Evolutionary conservation across 2,797 vertebrate species (phyloP).

Genomic region (Sebastes nivosus): DNA sequence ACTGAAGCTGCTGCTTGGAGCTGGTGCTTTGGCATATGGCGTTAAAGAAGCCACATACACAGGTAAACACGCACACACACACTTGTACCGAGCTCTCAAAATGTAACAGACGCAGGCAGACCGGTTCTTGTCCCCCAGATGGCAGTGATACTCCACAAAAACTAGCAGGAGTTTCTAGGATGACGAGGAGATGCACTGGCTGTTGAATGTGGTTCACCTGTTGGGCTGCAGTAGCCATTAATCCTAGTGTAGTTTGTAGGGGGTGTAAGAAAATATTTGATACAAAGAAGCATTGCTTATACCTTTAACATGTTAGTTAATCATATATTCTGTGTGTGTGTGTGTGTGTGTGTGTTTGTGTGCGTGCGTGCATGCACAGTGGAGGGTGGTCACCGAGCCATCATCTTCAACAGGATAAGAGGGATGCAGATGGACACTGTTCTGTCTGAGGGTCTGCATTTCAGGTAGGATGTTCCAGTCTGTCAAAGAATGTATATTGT

Average conservation of each 20-base stretch:
- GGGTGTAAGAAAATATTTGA: no score
- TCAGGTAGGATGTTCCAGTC: constrained; percentile 50
- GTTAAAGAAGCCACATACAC: constrained; percentile 92
- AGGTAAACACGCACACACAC: constrained; percentile 74
- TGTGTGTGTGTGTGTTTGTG: no score
- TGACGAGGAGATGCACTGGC: no score
- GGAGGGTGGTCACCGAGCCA: not conserved
- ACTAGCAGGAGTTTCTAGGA: no score
- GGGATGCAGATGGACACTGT: constrained; percentile 92
- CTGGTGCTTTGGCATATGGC: constrained; percentile 88
- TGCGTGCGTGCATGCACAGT: not conserved
- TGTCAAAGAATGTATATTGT: no score
- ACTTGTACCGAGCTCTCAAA: not conserved
- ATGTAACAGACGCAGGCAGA: not conserved
- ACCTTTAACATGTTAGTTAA: no score
- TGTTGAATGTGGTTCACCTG: no score
- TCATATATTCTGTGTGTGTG: no score
- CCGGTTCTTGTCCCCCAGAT: not conserved
- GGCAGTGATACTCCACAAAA: no score
- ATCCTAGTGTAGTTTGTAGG: no score
- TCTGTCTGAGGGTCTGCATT: constrained; percentile 90
- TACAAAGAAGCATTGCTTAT: no score
- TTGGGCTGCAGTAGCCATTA: no score
- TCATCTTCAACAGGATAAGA: constrained; percentile 92
- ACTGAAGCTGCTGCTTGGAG: constrained; percentile 89